Evolutionary conservation across 2,888 invertebrate species (phyloP).

Genomic region (Nezara viridula): DNA sequence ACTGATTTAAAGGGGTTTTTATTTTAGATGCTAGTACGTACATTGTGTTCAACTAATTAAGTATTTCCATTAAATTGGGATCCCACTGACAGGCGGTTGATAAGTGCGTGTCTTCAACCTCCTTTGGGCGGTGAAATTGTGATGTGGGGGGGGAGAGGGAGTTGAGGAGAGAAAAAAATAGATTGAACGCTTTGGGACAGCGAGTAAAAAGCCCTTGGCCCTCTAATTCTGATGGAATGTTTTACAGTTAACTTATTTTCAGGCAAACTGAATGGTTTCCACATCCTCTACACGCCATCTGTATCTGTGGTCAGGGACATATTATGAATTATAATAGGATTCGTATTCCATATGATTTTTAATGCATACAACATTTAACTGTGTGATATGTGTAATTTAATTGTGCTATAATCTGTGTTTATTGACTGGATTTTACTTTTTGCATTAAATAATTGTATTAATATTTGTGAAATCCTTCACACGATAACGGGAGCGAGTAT

Average conservation of each 20-base stretch:
- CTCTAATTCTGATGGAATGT: slow-evolving; percentile 39
- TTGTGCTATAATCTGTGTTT: too few relatives aligned
- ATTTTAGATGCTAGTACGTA: not conserved
- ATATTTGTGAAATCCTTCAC: too few relatives aligned
- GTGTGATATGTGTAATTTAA: too few relatives aligned
- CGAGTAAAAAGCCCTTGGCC: not conserved
- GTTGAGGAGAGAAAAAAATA: too few relatives aligned
- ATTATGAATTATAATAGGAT: not conserved
- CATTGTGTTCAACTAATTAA: not conserved
- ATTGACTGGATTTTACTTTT: too few relatives aligned
- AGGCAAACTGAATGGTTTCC: not conserved
- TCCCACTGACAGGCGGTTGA: not conserved
- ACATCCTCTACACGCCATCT: slow-evolving; percentile 13
- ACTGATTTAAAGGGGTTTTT: not conserved
- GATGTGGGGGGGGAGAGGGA: not conserved
- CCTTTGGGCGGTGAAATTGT: not conserved
- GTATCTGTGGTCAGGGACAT: not conserved
- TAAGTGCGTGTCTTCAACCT: slow-evolving; percentile 11
- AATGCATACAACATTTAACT: too few relatives aligned
- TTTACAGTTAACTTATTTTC: not conserved
- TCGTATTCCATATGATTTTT: not conserved
- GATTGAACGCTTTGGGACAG: not conserved
- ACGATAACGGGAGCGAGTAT: too few relatives aligned
- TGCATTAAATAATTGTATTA: too few relatives aligned
- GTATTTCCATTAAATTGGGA: not conserved